Base-by-base conservation (phyloP, 64 coral and sea anemone species). In the Pachyseris speciosa region DNA sequence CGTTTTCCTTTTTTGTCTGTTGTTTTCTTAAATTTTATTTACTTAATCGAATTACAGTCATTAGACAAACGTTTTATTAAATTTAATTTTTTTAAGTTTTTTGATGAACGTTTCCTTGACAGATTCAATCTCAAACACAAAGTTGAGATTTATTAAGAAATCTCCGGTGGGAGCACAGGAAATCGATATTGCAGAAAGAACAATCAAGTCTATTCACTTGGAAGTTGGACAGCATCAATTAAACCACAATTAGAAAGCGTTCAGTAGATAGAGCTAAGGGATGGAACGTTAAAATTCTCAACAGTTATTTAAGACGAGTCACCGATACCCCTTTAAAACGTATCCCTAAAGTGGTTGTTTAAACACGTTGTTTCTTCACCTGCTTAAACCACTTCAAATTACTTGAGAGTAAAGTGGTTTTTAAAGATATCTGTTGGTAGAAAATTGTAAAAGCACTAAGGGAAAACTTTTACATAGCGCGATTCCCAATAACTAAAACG, bases 321-420 rank as follows among this genome's bases (percentile, higher is more conserved):
- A 80, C 8, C 9, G 32, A 58, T 60, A 60, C 36, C 32, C 33
- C 20, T 80, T 80, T 19, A 33, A 80, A 34, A 39, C 37, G 40
- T 38, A 61, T 39, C 25, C 26, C 43, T 16, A 7, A 55, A 80
- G 31, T 80, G 29, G 77, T 80, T 80, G 77, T 60, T 60, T 53
- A 80, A 80, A 80, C 61, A 80, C 4, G 37, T 13, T 80, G 77
- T 80, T 80, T 60, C 77, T 60, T 80, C 77, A 80, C 77, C 77
- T 80, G 77, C 51, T 17, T 19, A 57, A 37, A 26, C 9, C 76
- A 39, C 77, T 80, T 80, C 19, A 60, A 60, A 59, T 25, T 80
- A 20, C 33, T 61, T 10, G 52, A 25, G n/a, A 40, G 19, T 78
- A 39, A 75, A 80, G 77, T 80, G 77, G 32, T 25, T 37, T 57